Evolutionary conservation across 92 coral and sea anemone genomes (phyloP).

Genomic region (Epizoanthus stellaris): DNA sequence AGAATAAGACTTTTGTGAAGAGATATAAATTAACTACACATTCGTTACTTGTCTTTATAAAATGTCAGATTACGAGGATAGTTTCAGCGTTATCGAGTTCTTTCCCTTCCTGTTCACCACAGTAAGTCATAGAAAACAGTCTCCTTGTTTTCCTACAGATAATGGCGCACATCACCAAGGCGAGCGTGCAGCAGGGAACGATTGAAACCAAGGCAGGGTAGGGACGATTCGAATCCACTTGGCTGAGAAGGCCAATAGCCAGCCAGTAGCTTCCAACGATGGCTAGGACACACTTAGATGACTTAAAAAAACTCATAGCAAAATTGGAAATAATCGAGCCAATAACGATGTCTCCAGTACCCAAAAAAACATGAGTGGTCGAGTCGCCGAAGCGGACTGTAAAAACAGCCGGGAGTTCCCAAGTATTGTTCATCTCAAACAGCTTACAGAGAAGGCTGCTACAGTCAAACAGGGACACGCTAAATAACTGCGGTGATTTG

Average conservation of each 20-base stretch:
- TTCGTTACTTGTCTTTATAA: not conserved
- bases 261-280: constrained; percentile 86
- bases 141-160: constrained; percentile 83
- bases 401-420: constrained; percentile 96
- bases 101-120: constrained; percentile 22
- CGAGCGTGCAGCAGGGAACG: constrained; percentile 86
- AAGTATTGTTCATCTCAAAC: constrained; percentile 90
- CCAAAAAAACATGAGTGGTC: constrained; percentile 87
- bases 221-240: constrained; percentile 83
- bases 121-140: constrained; percentile 75
- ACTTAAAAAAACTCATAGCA: constrained; percentile 92
- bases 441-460: constrained; percentile 83
- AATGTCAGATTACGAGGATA: constrained; percentile 59
- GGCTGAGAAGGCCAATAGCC: constrained; percentile 87
- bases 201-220: constrained; percentile 93
- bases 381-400: constrained; percentile 92
- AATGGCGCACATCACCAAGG: constrained; percentile 84
- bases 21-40: too few species aligned
- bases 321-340: constrained; percentile 94
- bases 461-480: constrained; percentile 82
- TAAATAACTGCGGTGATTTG: constrained; percentile 80
- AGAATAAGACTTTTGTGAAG: too few species aligned
- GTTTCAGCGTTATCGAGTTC: constrained; percentile 49
- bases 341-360: constrained; percentile 93
- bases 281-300: constrained; percentile 78